Evolutionary conservation across 2,888 invertebrate genomes (phyloP).

Genomic region (Agrochola circellaris): DNA sequence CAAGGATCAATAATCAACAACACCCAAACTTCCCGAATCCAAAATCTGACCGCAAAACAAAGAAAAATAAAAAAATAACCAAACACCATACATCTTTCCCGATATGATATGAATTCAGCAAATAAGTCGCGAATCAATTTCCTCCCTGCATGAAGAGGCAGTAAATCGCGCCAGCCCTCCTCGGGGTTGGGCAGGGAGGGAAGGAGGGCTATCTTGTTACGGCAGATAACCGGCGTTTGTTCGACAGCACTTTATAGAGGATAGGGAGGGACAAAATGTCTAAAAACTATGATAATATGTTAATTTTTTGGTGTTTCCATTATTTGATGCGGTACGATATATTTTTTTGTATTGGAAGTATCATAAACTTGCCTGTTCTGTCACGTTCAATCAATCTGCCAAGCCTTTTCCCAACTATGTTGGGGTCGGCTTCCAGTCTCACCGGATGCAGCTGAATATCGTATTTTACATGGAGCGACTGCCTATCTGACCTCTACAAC

Average conservation of each 20-base stretch:
- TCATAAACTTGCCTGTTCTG: background rate
- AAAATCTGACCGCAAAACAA: constrained; percentile 17
- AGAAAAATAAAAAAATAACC: constrained; percentile 38
- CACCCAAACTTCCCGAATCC: background rate
- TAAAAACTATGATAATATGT: constrained; percentile 80
- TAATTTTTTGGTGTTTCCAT: constrained; percentile 71
- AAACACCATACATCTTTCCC: constrained; percentile 22
- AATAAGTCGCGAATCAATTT: constrained; percentile 78
- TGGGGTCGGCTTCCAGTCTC: too few species aligned
- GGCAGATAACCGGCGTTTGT: constrained; percentile 76
- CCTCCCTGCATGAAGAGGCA: constrained; percentile 68
- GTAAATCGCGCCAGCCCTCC: constrained; percentile 64
- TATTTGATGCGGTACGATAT: constrained; percentile 51
- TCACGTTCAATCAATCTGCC: too few species aligned
- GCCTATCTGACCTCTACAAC: too few species aligned
- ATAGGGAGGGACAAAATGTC: constrained; percentile 71
- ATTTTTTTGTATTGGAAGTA: background rate
- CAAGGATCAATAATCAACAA: background rate
- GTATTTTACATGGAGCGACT: too few species aligned
- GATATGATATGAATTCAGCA: constrained; percentile 63
- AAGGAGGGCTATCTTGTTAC: constrained; percentile 64
- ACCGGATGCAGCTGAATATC: too few species aligned
- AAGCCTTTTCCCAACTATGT: too few species aligned
- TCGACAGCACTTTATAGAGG: constrained; percentile 73
- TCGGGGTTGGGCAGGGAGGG: constrained; percentile 15